Evolutionary conservation across 2,888 invertebrate species (phyloP), one percentile per base, ranked within the genome.

Genomic region (Lithophane socia): DNA sequence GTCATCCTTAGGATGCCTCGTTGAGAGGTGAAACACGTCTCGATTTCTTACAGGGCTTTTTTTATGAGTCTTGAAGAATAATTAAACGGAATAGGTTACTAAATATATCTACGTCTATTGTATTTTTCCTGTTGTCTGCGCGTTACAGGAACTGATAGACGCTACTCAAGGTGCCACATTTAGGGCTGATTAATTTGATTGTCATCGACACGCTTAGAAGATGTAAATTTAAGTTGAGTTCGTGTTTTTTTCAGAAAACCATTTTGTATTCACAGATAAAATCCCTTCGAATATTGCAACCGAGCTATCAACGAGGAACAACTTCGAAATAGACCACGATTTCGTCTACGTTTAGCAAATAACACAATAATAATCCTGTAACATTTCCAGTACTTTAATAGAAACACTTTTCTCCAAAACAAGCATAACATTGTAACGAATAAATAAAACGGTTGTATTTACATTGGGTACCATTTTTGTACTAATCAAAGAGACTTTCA

Each of bases 211-310:
- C 37, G 5, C 37, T 37, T 5, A 37, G 37, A 37, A 5, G 37
- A 37, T 3, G 37, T 37, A 37, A 37, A 37, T 4, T 37, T 3
- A 4, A 37, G 37, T 56, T 24, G 10, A 29, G 21, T 16, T 29
- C 9, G 21, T 16, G 16, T 8, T 44, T 16, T 52, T 60, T 44
- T 79, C 0, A 63, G 24, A n/a, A 73, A 54, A 75, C 3, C 10
- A 13, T 42, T 65, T 75, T 82, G 80, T 82, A 83, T 87, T 97
- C 97, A 56, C 96, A 98, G 99, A 99, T 92, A 98, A 98, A 91
- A 98, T 99, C 58, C 98, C 99, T 13, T 97, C 97, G 82, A 97
- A 98, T 83, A 98, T 99, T 87, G 99, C 98, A 91, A 97, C 98
- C 13, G 98, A 99, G 91, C 95, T 99, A 72, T 98, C 99, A 5